Evolutionary conservation across 2,888 invertebrate species (phyloP).

Genomic region (Acanthoscelides obtectus): DNA sequence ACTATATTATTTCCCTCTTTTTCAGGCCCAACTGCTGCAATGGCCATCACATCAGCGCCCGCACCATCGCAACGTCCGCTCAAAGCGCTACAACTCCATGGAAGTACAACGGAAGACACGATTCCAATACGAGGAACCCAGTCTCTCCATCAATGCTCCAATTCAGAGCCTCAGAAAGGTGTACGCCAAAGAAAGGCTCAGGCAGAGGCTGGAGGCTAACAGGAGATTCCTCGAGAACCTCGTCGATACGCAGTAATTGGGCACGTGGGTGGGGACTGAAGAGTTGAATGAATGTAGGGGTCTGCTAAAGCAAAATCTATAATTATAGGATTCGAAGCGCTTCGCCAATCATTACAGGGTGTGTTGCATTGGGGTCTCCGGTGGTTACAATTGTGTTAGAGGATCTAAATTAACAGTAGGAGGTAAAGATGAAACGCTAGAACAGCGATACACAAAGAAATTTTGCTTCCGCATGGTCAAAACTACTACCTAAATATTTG

Average conservation of each 20-base stretch:
- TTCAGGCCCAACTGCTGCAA: neutral
- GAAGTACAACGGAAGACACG: neutral
- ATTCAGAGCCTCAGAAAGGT: constrained; percentile 27
- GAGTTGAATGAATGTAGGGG: constrained; percentile 7
- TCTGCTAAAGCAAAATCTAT: neutral
- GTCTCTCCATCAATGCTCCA: constrained; percentile 32
- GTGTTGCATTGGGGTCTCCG: too few relatives aligned
- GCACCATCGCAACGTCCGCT: neutral
- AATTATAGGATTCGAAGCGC: too few relatives aligned
- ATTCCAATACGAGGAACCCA: constrained; percentile 17
- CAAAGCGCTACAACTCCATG: neutral
- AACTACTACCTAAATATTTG: too few relatives aligned
- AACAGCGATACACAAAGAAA: too few relatives aligned
- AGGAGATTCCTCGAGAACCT: constrained; percentile 25
- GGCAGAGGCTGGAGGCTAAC: constrained; percentile 27
- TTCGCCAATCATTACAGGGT: too few relatives aligned
- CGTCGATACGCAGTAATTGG: constrained; percentile 16
- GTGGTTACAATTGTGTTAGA: too few relatives aligned
- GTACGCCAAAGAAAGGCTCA: constrained; percentile 24
- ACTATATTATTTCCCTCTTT: neutral
- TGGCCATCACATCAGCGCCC: neutral
- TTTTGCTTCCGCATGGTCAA: too few relatives aligned
- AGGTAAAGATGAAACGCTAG: too few relatives aligned
- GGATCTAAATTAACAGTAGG: too few relatives aligned
- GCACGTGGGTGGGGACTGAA: constrained; percentile 24